Percentiles rank a stretch among this genome's conserved stretches.
phyloP scores from a whole-genome alignment of 1,140 invertebrate species.

The Meteorus sp. region DNA sequence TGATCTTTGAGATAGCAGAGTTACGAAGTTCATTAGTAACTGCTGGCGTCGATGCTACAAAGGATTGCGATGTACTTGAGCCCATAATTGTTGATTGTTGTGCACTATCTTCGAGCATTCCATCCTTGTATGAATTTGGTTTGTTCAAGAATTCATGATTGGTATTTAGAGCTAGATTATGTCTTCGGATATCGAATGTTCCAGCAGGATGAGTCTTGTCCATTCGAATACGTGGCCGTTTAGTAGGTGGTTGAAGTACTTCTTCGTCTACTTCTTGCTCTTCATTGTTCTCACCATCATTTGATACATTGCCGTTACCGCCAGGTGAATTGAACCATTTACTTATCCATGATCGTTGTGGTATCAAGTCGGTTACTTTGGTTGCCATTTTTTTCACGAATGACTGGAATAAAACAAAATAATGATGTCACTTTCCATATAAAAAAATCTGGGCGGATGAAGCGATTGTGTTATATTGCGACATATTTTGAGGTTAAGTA shows the following conservation, averaged over 20 bases:
- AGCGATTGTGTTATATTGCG: not conserved
- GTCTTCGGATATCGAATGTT: constrained; percentile 48
- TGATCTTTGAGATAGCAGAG: constrained; percentile 19
- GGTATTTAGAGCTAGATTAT: constrained; percentile 32
- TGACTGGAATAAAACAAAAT: constrained; percentile 44
- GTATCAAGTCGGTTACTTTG: constrained; percentile 54
- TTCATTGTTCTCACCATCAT: constrained; percentile 35
- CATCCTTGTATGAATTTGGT: constrained; percentile 26
- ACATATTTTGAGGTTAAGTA: constrained; percentile 17
- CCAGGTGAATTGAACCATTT: constrained; percentile 55
- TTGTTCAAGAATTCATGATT: constrained; percentile 34
- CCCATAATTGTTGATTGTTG: constrained; percentile 42
- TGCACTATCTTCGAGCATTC: constrained; percentile 37
- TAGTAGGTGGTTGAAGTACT: constrained; percentile 41
- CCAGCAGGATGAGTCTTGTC: constrained; percentile 54
- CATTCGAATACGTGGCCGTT: constrained; percentile 53
- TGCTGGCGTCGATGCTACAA: constrained; percentile 51
- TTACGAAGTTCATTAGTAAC: constrained; percentile 31
- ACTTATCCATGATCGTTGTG: constrained; percentile 53
- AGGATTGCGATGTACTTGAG: constrained; percentile 42
- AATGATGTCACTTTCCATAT: not conserved
- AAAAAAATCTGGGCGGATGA: not conserved
- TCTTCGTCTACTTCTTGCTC: constrained; percentile 41
- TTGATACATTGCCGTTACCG: constrained; percentile 34
- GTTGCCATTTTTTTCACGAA: constrained; percentile 57